Evolutionary conservation across 2,113 vertebrate species (phyloP).

Genomic region (Ciconia maguari): DNA sequence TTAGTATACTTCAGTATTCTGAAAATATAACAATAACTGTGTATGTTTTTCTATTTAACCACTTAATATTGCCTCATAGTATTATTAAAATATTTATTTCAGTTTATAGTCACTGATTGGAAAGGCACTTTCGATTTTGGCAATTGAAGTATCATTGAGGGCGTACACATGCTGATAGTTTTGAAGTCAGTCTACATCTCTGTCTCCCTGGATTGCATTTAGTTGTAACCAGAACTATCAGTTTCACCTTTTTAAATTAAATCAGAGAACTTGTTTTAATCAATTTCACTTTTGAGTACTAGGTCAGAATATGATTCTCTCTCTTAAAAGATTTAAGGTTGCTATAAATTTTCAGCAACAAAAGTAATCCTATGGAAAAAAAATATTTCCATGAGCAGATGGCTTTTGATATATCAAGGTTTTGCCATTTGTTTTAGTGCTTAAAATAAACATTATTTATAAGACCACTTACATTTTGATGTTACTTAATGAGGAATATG

Average conservation of each 20-base stretch:
- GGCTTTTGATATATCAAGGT: slow-evolving; percentile 76
- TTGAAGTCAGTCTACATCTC: neutral
- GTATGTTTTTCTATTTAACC: neutral
- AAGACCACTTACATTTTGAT: slow-evolving; percentile 91
- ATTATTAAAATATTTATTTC: neutral
- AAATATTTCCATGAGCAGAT: slow-evolving; percentile 68
- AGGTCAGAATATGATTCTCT: neutral
- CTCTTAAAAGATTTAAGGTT: slow-evolving; percentile 39
- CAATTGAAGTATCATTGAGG: neutral
- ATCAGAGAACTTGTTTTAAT: slow-evolving; percentile 3
- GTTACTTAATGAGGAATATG: slow-evolving; percentile 94
- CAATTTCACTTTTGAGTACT: neutral
- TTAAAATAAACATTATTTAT: slow-evolving; percentile 98
- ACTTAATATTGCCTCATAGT: neutral
- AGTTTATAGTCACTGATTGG: neutral
- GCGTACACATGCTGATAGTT: neutral
- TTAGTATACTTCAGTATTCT: neutral
- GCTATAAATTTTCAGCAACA: slow-evolving; percentile 48
- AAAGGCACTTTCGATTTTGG: neutral
- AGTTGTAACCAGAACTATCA: neutral
- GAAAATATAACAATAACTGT: neutral
- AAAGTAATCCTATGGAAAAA: slow-evolving; percentile 42
- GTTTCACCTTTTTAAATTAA: neutral
- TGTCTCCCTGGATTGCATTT: neutral
- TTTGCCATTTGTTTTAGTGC: slow-evolving; percentile 87